Percentiles rank a stretch among this genome's conserved stretches.
Evolutionary conservation across 2,113 vertebrate species (phyloP).

Genomic region (Rhagologus leucostigma): DNA sequence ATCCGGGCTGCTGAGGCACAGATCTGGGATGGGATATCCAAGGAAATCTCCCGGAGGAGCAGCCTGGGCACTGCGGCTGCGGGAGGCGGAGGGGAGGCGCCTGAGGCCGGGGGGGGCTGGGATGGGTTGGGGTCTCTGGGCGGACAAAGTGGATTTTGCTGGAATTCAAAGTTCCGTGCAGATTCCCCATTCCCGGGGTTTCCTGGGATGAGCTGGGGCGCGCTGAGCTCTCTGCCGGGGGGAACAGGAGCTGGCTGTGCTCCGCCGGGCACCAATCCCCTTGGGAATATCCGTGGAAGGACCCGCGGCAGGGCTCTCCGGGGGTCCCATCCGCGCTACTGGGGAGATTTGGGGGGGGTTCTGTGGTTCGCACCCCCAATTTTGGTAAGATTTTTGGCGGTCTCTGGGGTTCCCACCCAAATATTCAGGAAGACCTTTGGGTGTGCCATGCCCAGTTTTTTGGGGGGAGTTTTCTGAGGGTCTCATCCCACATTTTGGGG

Average conservation of each 20-base stretch:
- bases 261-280: background rate
- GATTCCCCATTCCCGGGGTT: background rate
- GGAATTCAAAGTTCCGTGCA: background rate
- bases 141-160: background rate
- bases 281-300: background rate
- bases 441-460: background rate
- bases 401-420: too few relatives aligned
- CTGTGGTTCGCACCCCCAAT: background rate
- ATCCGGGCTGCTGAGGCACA: rapidly evolving
- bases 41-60: background rate
- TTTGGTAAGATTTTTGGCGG: background rate
- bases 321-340: background rate
- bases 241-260: background rate
- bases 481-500: background rate
- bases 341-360: background rate
- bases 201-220: background rate
- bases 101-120: background rate
- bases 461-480: background rate
- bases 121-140: background rate
- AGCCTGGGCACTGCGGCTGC: background rate
- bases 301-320: rapidly evolving
- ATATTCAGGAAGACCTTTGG: rapidly evolving
- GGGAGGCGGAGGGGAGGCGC: background rate
- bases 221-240: background rate
- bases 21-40: background rate